Evolutionary conservation across 2,113 vertebrate species (phyloP), one percentile per base, ranked within the genome.

Genomic region (Pungitius pungitius): DNA sequence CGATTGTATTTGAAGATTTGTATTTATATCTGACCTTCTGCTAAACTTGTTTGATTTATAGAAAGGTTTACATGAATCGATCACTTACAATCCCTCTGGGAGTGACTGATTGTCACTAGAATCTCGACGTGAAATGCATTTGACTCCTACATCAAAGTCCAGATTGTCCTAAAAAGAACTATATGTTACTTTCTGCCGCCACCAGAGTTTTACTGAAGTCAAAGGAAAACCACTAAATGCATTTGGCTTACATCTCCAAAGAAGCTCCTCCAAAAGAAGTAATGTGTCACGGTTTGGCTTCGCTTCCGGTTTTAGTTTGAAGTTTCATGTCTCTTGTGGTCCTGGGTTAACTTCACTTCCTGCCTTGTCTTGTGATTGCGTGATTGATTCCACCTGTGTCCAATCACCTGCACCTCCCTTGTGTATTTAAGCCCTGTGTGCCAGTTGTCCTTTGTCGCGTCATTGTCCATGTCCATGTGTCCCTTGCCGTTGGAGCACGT

Each of bases 141-240:
- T 77, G 66, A 77, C 82, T 69, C 75, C 54, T 67, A 56, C 70
- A 74, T 78, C 76, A 83, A 87, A 87, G 83, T 88, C 68, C 69
- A 35, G 85, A 77, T 78, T 91, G 81, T 87, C 85, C 87, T 86
- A 75, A 90, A 84, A 86, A 83, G 75, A 91, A 88, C 80, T 75
- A 71, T 77, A 68, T 82, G 78, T 81, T 77, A 51, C 39, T 77
- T 15, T 13, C 33, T 77, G 70, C 76, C 74, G 69, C 77, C 70
- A 43, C 78, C 69, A 33, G 75, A 78, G 63, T 39, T 80, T 71
- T 6, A 35, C 71, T 27, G 85, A 78, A 88, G 81, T 89, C 90
- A 80, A 78, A 81, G 88, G 91, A 87, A 89, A 89, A 89, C 90
- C 90, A 49, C 89, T 80, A 82, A 82, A 87, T 80, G 85, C 82